Evolutionary conservation across 2,113 vertebrate genomes (phyloP).

Genomic region (Lipotes vexillifer): DNA sequence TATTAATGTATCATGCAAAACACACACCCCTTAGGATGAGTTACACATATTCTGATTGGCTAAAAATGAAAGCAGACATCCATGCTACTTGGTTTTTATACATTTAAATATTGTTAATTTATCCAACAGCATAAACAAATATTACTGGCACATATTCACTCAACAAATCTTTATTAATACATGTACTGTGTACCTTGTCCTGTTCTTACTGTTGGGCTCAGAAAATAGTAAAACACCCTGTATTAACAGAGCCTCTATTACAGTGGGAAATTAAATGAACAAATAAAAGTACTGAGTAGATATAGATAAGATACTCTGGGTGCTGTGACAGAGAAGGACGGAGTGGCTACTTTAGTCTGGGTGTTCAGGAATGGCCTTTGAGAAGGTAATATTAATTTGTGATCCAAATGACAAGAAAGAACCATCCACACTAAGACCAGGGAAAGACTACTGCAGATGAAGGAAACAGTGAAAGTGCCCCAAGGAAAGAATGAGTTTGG

Average conservation of each 20-base stretch:
- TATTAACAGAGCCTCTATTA: neutral
- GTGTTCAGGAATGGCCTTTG: neutral
- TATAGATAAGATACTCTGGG: neutral
- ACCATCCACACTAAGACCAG: neutral
- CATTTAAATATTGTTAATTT: neutral
- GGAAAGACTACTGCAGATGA: neutral
- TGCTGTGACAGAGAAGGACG: neutral
- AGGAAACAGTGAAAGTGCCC: neutral
- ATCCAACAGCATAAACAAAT: neutral
- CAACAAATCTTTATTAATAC: neutral
- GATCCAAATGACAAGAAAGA: neutral
- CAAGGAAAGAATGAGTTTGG: neutral
- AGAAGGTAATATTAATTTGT: neutral
- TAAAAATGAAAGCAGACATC: constrained; percentile 25
- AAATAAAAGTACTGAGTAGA: neutral
- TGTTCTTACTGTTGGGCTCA: neutral
- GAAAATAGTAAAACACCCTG: neutral
- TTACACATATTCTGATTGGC: neutral
- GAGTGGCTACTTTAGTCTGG: neutral
- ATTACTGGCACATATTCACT: neutral
- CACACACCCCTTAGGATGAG: neutral
- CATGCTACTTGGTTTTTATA: neutral
- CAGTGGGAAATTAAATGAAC: neutral
- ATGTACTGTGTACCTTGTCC: neutral
- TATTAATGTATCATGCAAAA: neutral